Evolutionary conservation across 2,888 invertebrate species (phyloP).

Genomic region (Epinotia bilunana): DNA sequence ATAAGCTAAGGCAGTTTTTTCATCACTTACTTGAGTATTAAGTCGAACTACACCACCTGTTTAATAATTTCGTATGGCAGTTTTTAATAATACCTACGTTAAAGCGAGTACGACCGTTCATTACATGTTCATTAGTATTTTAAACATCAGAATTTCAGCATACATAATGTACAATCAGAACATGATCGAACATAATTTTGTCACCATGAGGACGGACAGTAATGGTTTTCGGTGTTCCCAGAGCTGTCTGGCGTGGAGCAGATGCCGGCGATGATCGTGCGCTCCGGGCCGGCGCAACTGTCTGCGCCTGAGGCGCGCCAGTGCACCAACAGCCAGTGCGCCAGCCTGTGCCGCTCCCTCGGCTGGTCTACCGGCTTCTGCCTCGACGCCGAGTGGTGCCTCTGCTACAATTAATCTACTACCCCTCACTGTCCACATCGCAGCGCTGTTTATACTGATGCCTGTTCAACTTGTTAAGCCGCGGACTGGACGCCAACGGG

Average conservation of each 20-base stretch:
- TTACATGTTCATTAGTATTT: background rate
- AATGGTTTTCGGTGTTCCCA: background rate
- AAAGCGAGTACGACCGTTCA: no score
- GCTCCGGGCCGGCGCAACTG: conserved; percentile 21
- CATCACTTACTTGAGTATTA: no score
- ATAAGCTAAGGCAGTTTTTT: no score
- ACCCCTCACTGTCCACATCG: background rate
- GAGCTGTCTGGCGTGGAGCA: conserved; percentile 15
- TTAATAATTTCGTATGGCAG: no score
- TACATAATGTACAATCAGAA: background rate
- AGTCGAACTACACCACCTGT: no score
- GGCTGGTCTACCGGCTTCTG: conserved; percentile 38
- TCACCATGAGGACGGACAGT: background rate
- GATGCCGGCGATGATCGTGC: conserved; percentile 33
- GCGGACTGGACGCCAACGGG: no score
- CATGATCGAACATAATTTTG: background rate
- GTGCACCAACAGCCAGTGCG: conserved; percentile 37
- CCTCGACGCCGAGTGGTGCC: conserved; percentile 38
- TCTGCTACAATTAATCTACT: conserved; percentile 29
- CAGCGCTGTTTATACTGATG: background rate
- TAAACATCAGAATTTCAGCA: background rate
- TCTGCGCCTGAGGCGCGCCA: conserved; percentile 9
- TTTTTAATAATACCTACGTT: no score
- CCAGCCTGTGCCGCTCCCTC: conserved; percentile 23
- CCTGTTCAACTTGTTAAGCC: background rate